Evolutionary conservation across 92 coral and sea anemone species (phyloP).

Genomic region (Epizoanthus rinbou): DNA sequence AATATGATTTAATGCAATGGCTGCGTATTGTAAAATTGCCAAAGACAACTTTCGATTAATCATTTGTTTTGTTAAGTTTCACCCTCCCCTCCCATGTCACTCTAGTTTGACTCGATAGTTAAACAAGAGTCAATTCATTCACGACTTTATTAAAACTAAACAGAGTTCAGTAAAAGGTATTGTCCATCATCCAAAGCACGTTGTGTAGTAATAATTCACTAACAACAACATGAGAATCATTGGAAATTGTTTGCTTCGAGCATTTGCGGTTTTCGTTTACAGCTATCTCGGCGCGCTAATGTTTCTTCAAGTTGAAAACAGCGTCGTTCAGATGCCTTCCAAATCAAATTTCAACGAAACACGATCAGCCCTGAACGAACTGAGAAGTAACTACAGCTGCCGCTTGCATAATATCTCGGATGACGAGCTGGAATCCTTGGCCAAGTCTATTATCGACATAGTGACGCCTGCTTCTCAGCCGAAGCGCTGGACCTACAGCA

Average conservation of each 20-base stretch:
- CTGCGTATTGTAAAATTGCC: too few species aligned
- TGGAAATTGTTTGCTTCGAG: not conserved
- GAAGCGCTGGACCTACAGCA: not conserved
- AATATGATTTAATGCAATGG: too few species aligned
- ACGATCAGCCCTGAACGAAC: not conserved
- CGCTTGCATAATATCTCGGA: not conserved
- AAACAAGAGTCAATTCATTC: too few species aligned
- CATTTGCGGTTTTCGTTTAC: not conserved
- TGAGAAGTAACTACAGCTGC: not conserved
- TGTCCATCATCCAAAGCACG: too few species aligned
- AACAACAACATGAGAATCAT: not conserved
- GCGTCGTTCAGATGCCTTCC: not conserved
- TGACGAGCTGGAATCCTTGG: not conserved
- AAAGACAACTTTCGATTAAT: too few species aligned
- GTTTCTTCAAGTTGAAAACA: not conserved
- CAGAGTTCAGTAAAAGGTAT: too few species aligned
- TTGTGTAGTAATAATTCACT: too few species aligned
- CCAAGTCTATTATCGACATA: not conserved
- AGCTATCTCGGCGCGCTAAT: not conserved
- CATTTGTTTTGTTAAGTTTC: too few species aligned
- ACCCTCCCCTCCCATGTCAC: too few species aligned
- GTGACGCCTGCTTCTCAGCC: not conserved
- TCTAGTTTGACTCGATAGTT: too few species aligned
- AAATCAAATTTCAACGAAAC: conserved; percentile 3
- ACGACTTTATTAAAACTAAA: too few species aligned